Conservation (phyloP, 2,888 invertebrate genomes). For the Arge pagana region DNA sequence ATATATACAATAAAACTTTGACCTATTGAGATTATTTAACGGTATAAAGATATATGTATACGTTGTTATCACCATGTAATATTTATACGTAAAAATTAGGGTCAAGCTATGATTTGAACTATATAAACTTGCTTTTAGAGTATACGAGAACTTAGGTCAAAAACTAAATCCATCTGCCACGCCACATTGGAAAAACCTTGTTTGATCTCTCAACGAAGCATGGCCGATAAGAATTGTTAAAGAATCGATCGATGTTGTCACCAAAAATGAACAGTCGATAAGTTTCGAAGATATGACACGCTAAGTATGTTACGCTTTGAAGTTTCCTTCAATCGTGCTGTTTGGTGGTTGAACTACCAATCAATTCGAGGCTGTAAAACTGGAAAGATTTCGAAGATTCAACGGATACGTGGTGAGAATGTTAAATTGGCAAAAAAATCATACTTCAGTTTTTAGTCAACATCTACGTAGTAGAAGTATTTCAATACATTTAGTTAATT, state of each 20-base stretch:
- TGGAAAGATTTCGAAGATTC: no score
- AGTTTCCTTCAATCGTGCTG: slow-evolving; percentile 5
- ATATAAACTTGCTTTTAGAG: slow-evolving; percentile 6
- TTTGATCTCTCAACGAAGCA: no score
- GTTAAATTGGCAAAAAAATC: no score
- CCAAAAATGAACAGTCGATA: no score
- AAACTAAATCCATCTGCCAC: not conserved
- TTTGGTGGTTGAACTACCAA: not conserved
- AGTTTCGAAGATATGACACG: not conserved
- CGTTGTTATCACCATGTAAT: no score
- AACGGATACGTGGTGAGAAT: no score
- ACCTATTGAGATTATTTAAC: slow-evolving; percentile 16
- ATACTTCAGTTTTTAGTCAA: no score
- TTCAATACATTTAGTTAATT: no score
- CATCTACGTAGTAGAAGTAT: no score
- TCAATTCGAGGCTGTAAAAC: not conserved
- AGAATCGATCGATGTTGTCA: no score
- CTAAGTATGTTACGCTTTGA: slow-evolving; percentile 8
- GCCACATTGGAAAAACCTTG: no score
- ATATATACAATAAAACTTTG: slow-evolving; percentile 21
- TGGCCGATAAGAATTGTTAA: no score
- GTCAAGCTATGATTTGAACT: slow-evolving; percentile 4
- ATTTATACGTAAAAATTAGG: slow-evolving; percentile 11
- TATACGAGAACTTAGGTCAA: slow-evolving; percentile 9
- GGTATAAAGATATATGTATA: slow-evolving; percentile 10